Evolutionary conservation across 2,113 vertebrate species (phyloP), one percentile per base, ranked within the genome.

Genomic region (Indri indri): DNA sequence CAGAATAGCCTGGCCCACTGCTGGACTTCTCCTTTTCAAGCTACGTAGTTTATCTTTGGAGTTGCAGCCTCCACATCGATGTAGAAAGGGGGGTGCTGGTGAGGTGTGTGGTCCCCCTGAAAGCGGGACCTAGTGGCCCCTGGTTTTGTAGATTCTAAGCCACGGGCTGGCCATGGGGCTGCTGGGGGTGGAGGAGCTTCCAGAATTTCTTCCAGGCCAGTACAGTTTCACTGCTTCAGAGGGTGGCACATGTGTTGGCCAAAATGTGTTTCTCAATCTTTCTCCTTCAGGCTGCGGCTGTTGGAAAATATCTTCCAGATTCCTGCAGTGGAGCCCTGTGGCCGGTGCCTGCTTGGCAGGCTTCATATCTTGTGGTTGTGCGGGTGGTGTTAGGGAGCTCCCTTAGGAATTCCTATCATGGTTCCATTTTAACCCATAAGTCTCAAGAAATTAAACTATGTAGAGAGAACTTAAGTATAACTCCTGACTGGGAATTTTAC

Each of bases 181-280:
- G 1, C 1, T 0, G 0, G 0, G 63, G 37, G 23, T 8, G 20
- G 12, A 4, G 30, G 32, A 14, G 6, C 61, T n/a, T 65, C 45
- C 7, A 14, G 0, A 27, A 14, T 30, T 52, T 22, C 25, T 2
- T 32, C 45, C 34, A 2, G 88, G 34, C 45, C 11, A 0, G 1
- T 8, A 14, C 45, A 23, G 0, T 30, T 12, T 12, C 34, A 1
- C 5, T 52, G n/a, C 23, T 68, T 68, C 79, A 16, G 10, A 61
- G 79, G 32, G 5, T 3, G 54, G 25, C n/a, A 16, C 8, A 1
- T 23, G 80, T 40, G 42, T 6, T 27, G 11, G 7, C 79, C 79
- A 30, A 52, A 52, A 47, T 34, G 32, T 40, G 7, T 34, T 50
- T 74, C 80, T 84, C 42, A 52, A 0, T 25, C 25, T 2, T 5